Evolutionary conservation across 92 coral and sea anemone species (phyloP).

Genomic region (Zoanthus gigantus): DNA sequence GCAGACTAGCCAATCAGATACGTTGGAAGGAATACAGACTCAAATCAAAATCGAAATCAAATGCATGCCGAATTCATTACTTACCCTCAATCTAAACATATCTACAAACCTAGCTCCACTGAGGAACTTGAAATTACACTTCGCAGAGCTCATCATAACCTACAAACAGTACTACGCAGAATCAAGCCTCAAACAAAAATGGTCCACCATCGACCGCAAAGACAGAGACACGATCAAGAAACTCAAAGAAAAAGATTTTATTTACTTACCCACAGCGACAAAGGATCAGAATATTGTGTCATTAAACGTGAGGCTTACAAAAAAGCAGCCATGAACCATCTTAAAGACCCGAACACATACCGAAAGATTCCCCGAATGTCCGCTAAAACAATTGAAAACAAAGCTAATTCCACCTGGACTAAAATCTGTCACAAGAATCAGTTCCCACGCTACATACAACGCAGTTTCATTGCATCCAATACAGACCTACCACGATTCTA

Average conservation of each 20-base stretch:
- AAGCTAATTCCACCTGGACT: constrained; percentile 68
- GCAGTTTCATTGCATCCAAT: too few relatives aligned
- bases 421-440: constrained; percentile 51
- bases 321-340: constrained; percentile 60
- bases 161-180: background rate
- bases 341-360: constrained; percentile 49
- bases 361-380: constrained; percentile 48
- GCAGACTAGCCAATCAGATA: too few relatives aligned
- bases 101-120: constrained; percentile 39
- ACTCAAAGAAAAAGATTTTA: constrained; percentile 22
- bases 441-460: constrained; percentile 31
- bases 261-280: constrained; percentile 61
- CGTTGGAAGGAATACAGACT: constrained; percentile 27
- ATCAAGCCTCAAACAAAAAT: constrained; percentile 38
- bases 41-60: background rate
- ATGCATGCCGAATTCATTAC: constrained; percentile 45
- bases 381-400: constrained; percentile 26
- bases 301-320: constrained; percentile 40
- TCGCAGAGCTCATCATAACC: constrained; percentile 22
- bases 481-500: too few relatives aligned
- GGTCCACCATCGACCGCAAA: constrained; percentile 52
- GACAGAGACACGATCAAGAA: constrained; percentile 44
- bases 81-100: constrained; percentile 54
- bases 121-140: constrained; percentile 50
- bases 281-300: constrained; percentile 65